Evolutionary conservation across 1,140 invertebrate genomes (phyloP).

Genomic region (Drosophila ananassae): DNA sequence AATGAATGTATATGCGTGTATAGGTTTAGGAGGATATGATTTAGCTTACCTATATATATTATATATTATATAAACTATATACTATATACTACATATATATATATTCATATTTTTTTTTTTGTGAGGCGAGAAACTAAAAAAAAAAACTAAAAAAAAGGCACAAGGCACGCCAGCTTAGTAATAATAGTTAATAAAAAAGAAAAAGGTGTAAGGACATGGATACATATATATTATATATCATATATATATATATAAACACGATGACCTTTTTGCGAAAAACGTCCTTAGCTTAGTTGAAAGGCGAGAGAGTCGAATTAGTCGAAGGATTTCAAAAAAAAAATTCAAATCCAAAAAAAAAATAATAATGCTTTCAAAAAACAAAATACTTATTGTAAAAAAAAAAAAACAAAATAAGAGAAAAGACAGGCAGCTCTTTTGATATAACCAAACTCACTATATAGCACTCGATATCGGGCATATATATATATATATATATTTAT

Average conservation of each 20-base stretch:
- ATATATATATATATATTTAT: conserved; percentile 51
- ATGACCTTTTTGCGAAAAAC: conserved; percentile 76
- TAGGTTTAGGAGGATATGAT: conserved; percentile 60
- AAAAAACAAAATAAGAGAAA: conserved; percentile 8
- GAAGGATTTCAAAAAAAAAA: conserved; percentile 20
- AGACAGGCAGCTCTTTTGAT: conserved; percentile 50
- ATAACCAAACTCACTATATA: conserved; percentile 47
- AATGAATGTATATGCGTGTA: conserved; percentile 51
- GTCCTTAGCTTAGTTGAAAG: conserved; percentile 73
- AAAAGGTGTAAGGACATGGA: too few relatives aligned
- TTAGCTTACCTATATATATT: conserved; percentile 54
- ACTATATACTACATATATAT: conserved; percentile 37
- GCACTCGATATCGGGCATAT: too few relatives aligned
- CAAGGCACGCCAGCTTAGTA: conserved; percentile 54
- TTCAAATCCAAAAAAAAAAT: too few relatives aligned
- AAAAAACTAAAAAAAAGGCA: conserved; percentile 67
- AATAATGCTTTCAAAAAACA: conserved; percentile 24
- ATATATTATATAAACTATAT: conserved; percentile 35
- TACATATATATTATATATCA: too few relatives aligned
- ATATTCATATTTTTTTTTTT: conserved; percentile 57
- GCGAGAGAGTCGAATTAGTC: too few relatives aligned
- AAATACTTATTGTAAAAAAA: conserved; percentile 32
- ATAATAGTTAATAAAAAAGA: too few relatives aligned
- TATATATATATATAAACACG: too few relatives aligned
- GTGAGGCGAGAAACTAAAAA: conserved; percentile 45